Conservation (phyloP, 2,113 vertebrate species). For the Talpa occidentalis region DNA sequence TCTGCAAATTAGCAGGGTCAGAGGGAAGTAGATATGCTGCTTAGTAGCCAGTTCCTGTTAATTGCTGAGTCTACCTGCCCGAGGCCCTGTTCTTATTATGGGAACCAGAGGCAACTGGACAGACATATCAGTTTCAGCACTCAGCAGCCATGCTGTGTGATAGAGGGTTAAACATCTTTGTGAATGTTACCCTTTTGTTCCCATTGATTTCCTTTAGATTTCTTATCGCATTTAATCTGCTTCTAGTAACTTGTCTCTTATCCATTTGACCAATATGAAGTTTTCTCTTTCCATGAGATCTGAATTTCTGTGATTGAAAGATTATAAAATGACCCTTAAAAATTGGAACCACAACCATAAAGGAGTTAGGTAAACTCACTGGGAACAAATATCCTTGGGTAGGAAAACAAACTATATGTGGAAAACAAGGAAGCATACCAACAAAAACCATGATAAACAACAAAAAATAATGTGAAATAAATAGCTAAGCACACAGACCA, state of each 20-base stretch:
- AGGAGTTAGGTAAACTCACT: neutral
- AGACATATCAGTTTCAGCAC: neutral
- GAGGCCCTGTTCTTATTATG: neutral
- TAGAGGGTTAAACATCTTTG: neutral
- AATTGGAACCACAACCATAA: neutral
- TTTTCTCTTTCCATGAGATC: neutral
- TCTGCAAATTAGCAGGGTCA: neutral
- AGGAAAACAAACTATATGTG: neutral
- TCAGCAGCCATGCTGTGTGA: neutral
- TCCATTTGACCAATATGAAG: neutral
- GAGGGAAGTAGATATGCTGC: fast-evolving
- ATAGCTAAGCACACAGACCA: neutral
- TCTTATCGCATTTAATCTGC: neutral
- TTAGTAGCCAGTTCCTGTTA: neutral
- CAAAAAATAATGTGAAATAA: neutral
- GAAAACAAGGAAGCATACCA: neutral
- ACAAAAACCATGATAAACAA: neutral
- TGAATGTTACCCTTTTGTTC: neutral
- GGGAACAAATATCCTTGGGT: neutral
- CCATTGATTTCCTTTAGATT: neutral
- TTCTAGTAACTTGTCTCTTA: neutral
- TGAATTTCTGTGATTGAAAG: neutral
- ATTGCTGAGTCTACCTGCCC: neutral
- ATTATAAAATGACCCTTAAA: neutral
- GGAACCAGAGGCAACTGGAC: neutral